Evolutionary conservation across 2,113 vertebrate genomes (phyloP), one percentile per base, ranked within the genome.

Genomic region (Chitala chitala): DNA sequence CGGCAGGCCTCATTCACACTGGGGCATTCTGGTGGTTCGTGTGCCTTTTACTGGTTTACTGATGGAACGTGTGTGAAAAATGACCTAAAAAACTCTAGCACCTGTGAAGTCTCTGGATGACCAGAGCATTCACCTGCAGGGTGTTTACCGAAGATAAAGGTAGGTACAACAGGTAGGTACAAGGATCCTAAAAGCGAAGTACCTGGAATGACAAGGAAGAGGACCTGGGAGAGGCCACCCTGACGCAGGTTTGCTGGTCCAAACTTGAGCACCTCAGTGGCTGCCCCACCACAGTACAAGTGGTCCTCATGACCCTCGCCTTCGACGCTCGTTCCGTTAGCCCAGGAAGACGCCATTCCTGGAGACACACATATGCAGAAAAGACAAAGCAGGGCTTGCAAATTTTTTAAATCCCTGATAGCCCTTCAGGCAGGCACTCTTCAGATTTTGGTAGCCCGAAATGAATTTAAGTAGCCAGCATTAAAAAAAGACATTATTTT

Each of bases 191-290:
- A n/a, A 12, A 26, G 65, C 8, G 48, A 36, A 5, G 76, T 80
- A 91, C 91, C 91, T 86, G 91, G 91, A 77, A 92, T 87, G 74
- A 92, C 59, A 9, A 92, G 86, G 64, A 92, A 80, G 46, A 92
- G 85, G 2, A 69, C 6, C 40, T 79, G 81, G 50, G 77, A 50
- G 65, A 73, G 26, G 2, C 53, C 73, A 13, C 59, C 29, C 26
- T 33, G 54, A 12, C 79, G 51, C 51, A 89, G 76, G n/a, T 78
- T 80, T 55, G 3, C 4, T n/a, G 82, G 24, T 10, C 91, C 91
- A 77, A 87, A 89, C 53, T 84, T 87, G 3, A 92, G 87, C 36
- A 91, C 48, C 78, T 92, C 89, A 0, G 91, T 91, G 54, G 81
- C 54, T 24, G 84, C 88, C 51, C 90, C 87, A 59, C 58, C 78